Evolutionary conservation across 2,113 vertebrate genomes (phyloP).

Genomic region (Phalacrocorax pelagicus): DNA sequence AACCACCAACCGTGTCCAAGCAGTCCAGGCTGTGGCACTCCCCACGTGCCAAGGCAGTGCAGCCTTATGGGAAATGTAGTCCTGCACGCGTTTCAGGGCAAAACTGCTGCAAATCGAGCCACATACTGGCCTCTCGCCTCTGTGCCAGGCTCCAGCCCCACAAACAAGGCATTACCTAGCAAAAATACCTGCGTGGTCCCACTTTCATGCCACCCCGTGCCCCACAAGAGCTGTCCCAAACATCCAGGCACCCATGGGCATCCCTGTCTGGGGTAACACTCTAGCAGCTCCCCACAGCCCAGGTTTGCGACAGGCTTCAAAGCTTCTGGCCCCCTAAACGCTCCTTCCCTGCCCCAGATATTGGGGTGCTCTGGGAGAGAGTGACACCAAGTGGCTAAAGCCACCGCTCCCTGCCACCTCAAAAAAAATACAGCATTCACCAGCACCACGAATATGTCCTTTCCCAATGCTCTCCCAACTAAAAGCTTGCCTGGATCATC

Average conservation of each 20-base stretch:
- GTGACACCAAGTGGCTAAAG: not conserved
- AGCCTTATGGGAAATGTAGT: conserved; percentile 4
- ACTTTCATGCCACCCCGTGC: fast-evolving
- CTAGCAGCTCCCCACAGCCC: not conserved
- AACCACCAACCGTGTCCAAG: not conserved
- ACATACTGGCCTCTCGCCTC: fast-evolving
- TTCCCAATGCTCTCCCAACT: not conserved
- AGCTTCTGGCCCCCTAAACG: not conserved
- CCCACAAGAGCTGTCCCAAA: not conserved
- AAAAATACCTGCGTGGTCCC: fast-evolving
- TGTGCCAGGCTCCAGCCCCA: fast-evolving
- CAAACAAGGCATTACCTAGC: not conserved
- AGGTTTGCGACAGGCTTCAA: not conserved
- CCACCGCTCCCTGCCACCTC: not conserved
- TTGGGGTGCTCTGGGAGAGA: not conserved
- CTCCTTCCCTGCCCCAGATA: not conserved
- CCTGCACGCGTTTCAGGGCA: fast-evolving
- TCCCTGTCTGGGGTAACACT: not conserved
- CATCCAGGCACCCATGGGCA: not conserved
- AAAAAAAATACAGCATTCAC: not conserved
- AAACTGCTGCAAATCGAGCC: not conserved
- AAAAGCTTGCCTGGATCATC: not conserved
- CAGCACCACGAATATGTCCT: too few species aligned
- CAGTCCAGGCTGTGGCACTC: not conserved
- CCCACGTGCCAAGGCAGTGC: not conserved